Evolutionary conservation across 2,797 vertebrate species (phyloP), one percentile per base, ranked within the genome.

Genomic region (Catamblyrhynchus diadema): DNA sequence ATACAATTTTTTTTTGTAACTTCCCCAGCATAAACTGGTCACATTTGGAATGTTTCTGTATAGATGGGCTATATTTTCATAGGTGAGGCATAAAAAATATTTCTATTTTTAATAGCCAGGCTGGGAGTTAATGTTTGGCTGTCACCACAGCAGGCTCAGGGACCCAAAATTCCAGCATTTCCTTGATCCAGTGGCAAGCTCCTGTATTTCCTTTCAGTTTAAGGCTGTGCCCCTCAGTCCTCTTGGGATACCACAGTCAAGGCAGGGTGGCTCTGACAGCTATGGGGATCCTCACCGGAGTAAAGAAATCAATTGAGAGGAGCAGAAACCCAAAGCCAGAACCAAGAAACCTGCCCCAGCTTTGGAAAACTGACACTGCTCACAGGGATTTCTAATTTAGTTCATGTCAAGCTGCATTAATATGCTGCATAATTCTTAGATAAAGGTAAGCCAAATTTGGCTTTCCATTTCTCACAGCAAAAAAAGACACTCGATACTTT

Each of bases 271-370:
- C 12, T 30, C 24, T 67, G 11, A 1, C 35, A 79, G 22, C 44
- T 16, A 0, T 1, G 13, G 8, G 41, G 18, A 59, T 65, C 47
- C 39, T 83, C 32, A 0, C 24, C 69, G 56, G 24, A 83, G 33
- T n/a, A 24, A 56, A 73, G 14, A 20, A n/a, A 9, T 33, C 27
- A 5, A 0, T 20, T 13, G 12, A 21, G 35, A 9, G 22, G 47
- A 67, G 30, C 24, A 73, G 48, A 82, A 81, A 30, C 19, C 32
- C 24, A 37, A 25, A 32, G 13, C 22, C 25, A 70, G 27, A 41
- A 0, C 0, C 16, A 13, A 13, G 28, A 48, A 45, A 33, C 14
- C 57, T 47, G 15, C 15, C 4, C 35, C 41, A 33, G 25, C 45
- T 77, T 24, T 81, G 84, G 18, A 61, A 16, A 41, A 12, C 47